Conservation (phyloP, 2,888 invertebrate genomes). For the Eilema griseolum region DNA sequence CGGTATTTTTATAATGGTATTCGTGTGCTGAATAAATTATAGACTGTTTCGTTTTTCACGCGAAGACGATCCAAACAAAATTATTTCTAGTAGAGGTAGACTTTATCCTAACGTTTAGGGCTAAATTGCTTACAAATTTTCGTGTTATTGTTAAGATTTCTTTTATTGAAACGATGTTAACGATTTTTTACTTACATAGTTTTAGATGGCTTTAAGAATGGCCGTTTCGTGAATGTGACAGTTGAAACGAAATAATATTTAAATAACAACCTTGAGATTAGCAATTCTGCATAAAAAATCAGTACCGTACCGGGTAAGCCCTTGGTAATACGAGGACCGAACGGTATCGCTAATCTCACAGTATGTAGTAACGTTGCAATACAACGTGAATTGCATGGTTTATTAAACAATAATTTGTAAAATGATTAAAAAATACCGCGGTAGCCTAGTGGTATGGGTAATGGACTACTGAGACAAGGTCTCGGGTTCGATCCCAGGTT, state of each 20-base stretch:
- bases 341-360: neutral
- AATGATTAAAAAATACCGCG: too few species aligned
- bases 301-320: too few species aligned
- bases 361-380: neutral
- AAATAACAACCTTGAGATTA: neutral
- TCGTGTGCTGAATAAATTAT: constrained; percentile 71
- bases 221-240: neutral
- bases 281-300: neutral
- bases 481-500: too few species aligned
- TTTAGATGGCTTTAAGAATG: neutral
- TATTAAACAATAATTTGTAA: too few species aligned
- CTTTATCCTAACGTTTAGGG: neutral
- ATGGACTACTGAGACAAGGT: too few species aligned
- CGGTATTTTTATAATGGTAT: constrained; percentile 71
- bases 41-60: constrained; percentile 48
- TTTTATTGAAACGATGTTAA: neutral
- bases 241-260: neutral
- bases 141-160: neutral
- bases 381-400: neutral
- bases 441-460: too few species aligned
- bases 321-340: neutral
- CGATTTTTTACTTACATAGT: neutral
- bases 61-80: constrained; percentile 36
- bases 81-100: constrained; percentile 16
- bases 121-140: neutral